These are phyloP conservation scores for Siniperca scherzeri DNA, from an alignment of 2,797 vertebrate species.

Conservation along the genomic window DNA sequence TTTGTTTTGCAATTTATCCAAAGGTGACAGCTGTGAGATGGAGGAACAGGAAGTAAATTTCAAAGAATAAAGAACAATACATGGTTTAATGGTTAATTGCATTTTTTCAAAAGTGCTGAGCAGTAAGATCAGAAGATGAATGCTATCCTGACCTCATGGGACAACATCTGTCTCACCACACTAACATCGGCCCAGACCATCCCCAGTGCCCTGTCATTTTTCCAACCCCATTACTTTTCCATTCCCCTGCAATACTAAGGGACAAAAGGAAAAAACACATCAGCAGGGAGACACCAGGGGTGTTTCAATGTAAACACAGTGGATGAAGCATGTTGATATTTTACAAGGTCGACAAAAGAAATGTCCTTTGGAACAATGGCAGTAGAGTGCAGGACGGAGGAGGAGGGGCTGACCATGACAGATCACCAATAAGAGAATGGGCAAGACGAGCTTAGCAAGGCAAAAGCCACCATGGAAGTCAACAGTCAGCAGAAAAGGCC, in stretches of 20 bases:
- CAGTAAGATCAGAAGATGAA: slow-evolving; percentile 59
- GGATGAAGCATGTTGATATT: slow-evolving; percentile 83
- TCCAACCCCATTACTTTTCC: slow-evolving; percentile 75
- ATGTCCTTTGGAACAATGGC: slow-evolving; percentile 84
- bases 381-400: slow-evolving; percentile 76
- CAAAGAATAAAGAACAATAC: slow-evolving; percentile 59
- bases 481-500: slow-evolving; percentile 87
- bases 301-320: slow-evolving; percentile 78
- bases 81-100: slow-evolving; percentile 79
- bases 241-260: slow-evolving; percentile 72
- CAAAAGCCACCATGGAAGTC: slow-evolving; percentile 84
- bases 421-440: slow-evolving; percentile 90
- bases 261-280: slow-evolving; percentile 78
- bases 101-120: slow-evolving; percentile 76
- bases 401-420: slow-evolving; percentile 88
- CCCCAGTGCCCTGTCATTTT: slow-evolving; percentile 67
- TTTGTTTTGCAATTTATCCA: slow-evolving; percentile 15
- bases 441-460: slow-evolving; percentile 89
- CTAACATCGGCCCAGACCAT: slow-evolving; percentile 50
- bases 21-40: slow-evolving; percentile 49
- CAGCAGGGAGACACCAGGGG: slow-evolving; percentile 78
- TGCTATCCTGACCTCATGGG: slow-evolving; percentile 63
- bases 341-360: slow-evolving; percentile 91
- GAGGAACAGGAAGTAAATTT: slow-evolving; percentile 29
- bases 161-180: slow-evolving; percentile 75